Evolutionary conservation across 2,113 vertebrate genomes (phyloP).

Genomic region (Peromyscus californicus): DNA sequence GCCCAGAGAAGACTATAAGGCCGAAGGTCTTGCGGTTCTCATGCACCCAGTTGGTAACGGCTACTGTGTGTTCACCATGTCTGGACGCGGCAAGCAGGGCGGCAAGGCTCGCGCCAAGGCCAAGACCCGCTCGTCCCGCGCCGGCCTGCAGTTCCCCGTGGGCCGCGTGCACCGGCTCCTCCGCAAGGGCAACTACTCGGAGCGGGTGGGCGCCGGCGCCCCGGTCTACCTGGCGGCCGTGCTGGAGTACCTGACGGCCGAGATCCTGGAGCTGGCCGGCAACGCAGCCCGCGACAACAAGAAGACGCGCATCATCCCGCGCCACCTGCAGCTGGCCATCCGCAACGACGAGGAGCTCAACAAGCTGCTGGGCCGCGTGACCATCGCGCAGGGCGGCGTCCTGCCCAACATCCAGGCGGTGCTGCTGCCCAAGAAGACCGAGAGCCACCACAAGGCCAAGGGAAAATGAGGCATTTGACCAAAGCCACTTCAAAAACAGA

Average conservation of each 20-base stretch:
- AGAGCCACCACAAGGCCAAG: constrained; percentile 56
- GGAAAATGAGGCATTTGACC: background rate
- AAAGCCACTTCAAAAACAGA: too few relatives aligned
- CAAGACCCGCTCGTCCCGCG: background rate
- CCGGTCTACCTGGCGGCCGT: background rate
- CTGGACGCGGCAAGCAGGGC: background rate
- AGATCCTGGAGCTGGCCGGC: too few relatives aligned
- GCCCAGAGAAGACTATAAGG: background rate
- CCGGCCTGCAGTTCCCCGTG: too few relatives aligned
- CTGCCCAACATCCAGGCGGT: background rate
- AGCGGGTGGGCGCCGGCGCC: too few relatives aligned
- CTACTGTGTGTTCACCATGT: rapidly evolving
- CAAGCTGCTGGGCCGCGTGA: constrained; percentile 92
- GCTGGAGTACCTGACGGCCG: too few relatives aligned
- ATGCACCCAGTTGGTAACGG: rapidly evolving
- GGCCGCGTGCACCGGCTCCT: too few relatives aligned
- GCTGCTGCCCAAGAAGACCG: rapidly evolving
- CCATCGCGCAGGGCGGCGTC: constrained; percentile 24
- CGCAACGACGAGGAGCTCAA: constrained; percentile 95
- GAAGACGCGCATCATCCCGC: constrained; percentile 82
- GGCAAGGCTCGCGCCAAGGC: constrained; percentile 17
- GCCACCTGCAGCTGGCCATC: constrained; percentile 93
- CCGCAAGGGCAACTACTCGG: too few relatives aligned
- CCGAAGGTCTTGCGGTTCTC: rapidly evolving
- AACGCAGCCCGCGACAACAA: background rate